Percentiles rank a stretch among this genome's conserved stretches.
Evolutionary conservation across 2,888 invertebrate species (phyloP).

Genomic region (Cephalotes varians): DNA sequence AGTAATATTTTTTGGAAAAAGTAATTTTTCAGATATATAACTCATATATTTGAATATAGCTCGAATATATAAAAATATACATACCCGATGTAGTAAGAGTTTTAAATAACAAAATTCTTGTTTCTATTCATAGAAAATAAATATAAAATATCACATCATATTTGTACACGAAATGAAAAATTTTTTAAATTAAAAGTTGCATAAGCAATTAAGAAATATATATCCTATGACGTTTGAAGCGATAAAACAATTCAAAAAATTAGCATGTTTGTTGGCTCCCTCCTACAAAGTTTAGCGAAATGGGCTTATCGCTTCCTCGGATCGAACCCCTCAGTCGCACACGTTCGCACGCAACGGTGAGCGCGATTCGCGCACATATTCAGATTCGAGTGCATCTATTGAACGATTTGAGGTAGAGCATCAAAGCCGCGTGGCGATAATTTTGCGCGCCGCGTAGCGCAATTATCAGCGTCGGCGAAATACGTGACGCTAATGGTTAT

Average conservation of each 20-base stretch:
- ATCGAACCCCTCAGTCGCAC: neutral
- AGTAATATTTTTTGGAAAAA: neutral
- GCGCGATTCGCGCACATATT: slow-evolving; percentile 30
- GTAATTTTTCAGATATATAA: neutral
- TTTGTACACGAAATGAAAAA: neutral
- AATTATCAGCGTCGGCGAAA: slow-evolving; percentile 52
- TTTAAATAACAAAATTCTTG: neutral
- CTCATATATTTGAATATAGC: neutral
- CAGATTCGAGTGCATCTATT: slow-evolving; percentile 39
- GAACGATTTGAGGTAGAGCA: slow-evolving; percentile 42
- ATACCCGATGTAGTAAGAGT: neutral
- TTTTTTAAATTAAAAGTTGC: neutral
- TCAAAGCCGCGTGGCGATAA: slow-evolving; percentile 52
- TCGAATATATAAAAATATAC: neutral
- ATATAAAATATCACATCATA: neutral
- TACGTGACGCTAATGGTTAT: slow-evolving; percentile 56
- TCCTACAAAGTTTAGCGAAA: neutral
- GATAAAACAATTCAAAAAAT: slow-evolving; percentile 8
- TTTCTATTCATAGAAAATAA: neutral
- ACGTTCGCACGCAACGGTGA: neutral
- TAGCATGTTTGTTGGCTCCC: neutral
- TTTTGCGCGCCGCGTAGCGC: slow-evolving; percentile 53
- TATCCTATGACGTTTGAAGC: neutral
- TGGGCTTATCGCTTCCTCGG: neutral
- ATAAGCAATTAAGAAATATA: neutral